Base-by-base conservation (phyloP, 2,888 invertebrate species). In the Napeogenes inachia region DNA sequence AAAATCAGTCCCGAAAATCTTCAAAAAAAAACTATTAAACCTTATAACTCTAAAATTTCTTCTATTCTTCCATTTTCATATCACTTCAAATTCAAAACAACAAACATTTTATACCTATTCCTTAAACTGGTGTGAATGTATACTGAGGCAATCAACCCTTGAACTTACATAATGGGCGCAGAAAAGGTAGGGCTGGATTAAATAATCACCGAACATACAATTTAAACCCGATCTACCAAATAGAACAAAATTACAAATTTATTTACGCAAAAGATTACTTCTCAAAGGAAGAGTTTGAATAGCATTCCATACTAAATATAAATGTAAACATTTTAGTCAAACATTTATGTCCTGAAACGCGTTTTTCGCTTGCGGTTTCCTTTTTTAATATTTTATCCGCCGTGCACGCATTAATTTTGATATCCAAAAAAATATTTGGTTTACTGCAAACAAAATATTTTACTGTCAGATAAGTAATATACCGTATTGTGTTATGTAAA, bases 181-280 rank as follows among this genome's bases (percentile, higher is more conserved):
- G 50, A 50, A 47, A 47, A 50, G 50, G 6, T 50, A 50, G 30
- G 10, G 30, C 0, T n/a, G 30, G 30, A 30, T 30, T 30, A 50
- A 50, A 42, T 3, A 30, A 30, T 50, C 50, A 50, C 47, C 35
- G 47, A 47, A 13, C n/a, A 47, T n/a, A n/a, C 6, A 8, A n/a
- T 21, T n/a, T 13, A 47, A 47, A 47, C 6, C 35, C 42, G 42
- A 50, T 30, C 12, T 10, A 30, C 12, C 30, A 54, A 60, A 4
- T 21, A n/a, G 12, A 38, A 46, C n/a, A 58, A 46, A 56, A 61
- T 64, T 53, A 54, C 21, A 59, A 53, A 46, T 54, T 59, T 56
- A 57, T 57, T 65, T 59, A 55, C 54, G 59, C 47, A 62, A 60
- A 57, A 62, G 62, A 54, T 59, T 58, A 61, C 50, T 57, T 60